Evolutionary conservation across 2,888 invertebrate genomes (phyloP), one percentile per base, ranked within the genome.

Genomic region (Philhelius pedissequus): DNA sequence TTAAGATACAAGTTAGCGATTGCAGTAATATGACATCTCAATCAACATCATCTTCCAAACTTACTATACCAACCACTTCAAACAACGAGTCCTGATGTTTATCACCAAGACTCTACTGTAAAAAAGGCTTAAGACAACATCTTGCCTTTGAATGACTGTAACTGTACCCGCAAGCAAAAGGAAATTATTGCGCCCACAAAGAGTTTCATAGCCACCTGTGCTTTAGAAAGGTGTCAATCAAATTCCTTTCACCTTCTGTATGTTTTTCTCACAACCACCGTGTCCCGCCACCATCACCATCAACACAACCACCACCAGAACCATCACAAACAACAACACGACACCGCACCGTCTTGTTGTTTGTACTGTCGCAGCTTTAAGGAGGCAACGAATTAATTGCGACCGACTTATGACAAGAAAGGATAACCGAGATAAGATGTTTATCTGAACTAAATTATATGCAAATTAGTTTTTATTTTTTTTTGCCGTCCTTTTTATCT

Each of bases 371-470:
- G 18, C 43, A 35, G 22, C 66, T 78, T 77, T 60, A 71, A 77
- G 71, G 58, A 81, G 77, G 45, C 60, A 80, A 80, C 80, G 60
- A 84, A 80, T 84, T 84, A 84, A 84, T 80, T 84, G 80, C 80
- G 84, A 58, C 84, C 80, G 76, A 80, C 80, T 84, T 84, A 80
- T 76, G 80, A 66, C 68, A 84, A 84, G 84, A 84, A 84, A 84
- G 68, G 80, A 84, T 84, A 80, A 80, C 84, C 84, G 84, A 84
- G 84, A 84, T 84, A 84, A 84, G 84, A 84, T 84, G 80, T 84
- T 84, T 84, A 84, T 84, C 84, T 84, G 76, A 84, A 84, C 84
- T 80, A 84, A 80, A 84, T 84, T 84, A 84, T 80, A 84, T 80
- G 75, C 80, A 84, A 84, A 84, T 84, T 84, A 75, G 83, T 80